These are phyloP conservation scores for Thalassophryne amazonica DNA, from an alignment of 2,797 vertebrate species.

Conservation along the genomic window DNA sequence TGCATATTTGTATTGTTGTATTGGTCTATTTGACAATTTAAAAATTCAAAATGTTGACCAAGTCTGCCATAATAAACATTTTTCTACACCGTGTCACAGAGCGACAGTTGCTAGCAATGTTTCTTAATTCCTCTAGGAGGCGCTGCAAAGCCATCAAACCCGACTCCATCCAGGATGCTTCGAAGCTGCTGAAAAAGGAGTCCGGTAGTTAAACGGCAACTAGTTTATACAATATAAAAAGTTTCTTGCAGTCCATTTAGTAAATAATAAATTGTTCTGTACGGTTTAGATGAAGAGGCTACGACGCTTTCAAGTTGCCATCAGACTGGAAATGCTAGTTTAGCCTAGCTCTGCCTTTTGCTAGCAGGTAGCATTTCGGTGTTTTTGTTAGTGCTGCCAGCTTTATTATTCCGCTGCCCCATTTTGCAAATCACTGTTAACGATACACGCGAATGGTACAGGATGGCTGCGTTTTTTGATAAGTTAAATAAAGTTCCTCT, in stretches of 20 bases:
- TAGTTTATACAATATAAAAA: not conserved
- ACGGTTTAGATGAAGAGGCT: slow-evolving; percentile 15
- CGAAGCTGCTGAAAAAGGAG: slow-evolving; percentile 31
- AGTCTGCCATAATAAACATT: no score
- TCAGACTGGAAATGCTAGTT: slow-evolving; percentile 14
- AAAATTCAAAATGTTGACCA: no score
- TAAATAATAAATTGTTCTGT: not conserved
- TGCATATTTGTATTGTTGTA: no score
- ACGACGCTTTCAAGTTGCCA: slow-evolving; percentile 47
- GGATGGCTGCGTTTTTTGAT: slow-evolving; percentile 28
- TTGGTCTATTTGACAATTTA: no score
- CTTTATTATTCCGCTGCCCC: no score
- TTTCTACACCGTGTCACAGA: rapidly evolving
- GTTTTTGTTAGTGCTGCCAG: not conserved
- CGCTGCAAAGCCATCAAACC: slow-evolving; percentile 35
- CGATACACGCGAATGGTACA: not conserved
- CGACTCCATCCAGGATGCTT: slow-evolving; percentile 42
- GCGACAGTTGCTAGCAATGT: not conserved
- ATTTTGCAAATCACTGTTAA: no score
- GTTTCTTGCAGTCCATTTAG: not conserved
- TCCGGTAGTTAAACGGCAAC: not conserved
- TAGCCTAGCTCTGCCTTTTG: slow-evolving; percentile 15
- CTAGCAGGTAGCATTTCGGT: slow-evolving; percentile 34
- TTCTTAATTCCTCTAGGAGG: slow-evolving; percentile 14
- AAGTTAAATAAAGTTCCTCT: slow-evolving; percentile 34